Conservation (phyloP, 2,888 invertebrate genomes). For the Deilephila elpenor region DNA sequence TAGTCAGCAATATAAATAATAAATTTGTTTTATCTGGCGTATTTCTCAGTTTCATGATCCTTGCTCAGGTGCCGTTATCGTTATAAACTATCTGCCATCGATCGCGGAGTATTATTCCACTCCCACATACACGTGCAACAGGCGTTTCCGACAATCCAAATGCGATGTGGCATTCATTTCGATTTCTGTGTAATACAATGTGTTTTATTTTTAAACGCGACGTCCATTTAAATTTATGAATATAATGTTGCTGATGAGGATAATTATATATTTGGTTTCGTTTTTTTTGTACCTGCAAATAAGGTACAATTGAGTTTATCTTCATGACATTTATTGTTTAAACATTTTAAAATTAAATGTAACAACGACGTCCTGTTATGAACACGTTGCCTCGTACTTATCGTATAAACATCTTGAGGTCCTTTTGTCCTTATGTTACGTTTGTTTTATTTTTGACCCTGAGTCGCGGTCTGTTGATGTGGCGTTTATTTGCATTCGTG, state of each 20-base stretch:
- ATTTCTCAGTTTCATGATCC: slow-evolving; percentile 27
- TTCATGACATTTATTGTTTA: neutral
- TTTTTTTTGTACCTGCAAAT: neutral
- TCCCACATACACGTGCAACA: slow-evolving; percentile 23
- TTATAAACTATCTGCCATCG: slow-evolving; percentile 21
- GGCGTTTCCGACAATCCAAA: slow-evolving; percentile 14
- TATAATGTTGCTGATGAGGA: neutral
- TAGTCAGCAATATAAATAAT: neutral
- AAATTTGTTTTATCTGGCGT: neutral
- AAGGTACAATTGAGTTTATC: neutral
- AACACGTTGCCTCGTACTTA: slow-evolving; percentile 5
- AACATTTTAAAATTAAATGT: neutral
- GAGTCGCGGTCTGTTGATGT: slow-evolving; percentile 68
- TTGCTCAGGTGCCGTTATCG: slow-evolving; percentile 23
- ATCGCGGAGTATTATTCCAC: slow-evolving; percentile 18
- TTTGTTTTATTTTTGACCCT: slow-evolving; percentile 62
- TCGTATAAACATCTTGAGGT: slow-evolving; percentile 20
- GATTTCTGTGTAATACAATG: slow-evolving; percentile 18
- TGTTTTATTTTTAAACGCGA: slow-evolving; percentile 1
- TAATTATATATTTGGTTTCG: slow-evolving; percentile 11
- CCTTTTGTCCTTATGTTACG: slow-evolving; percentile 30
- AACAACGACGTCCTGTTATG: slow-evolving; percentile 11
- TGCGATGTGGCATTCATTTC: slow-evolving; percentile 10
- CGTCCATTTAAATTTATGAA: neutral
- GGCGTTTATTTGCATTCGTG: slow-evolving; percentile 74